These are phyloP conservation scores for Hermetia illucens DNA, from an alignment of 1,140 invertebrate genomes.

Conservation along the genomic window DNA sequence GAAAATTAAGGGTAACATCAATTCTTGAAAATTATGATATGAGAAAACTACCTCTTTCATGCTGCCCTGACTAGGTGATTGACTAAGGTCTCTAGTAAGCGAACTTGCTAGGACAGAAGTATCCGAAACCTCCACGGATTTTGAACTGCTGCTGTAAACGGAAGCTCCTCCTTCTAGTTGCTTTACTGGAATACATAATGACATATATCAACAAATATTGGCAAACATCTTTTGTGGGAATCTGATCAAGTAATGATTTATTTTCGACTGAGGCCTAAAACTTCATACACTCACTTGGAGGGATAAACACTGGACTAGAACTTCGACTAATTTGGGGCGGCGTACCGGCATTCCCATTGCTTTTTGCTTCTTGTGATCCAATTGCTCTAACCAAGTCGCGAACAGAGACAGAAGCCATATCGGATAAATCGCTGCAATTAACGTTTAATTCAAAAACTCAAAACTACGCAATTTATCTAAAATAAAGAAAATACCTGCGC, in stretches of 20 bases:
- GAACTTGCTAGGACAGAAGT: slow-evolving; percentile 50
- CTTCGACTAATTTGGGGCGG: slow-evolving; percentile 43
- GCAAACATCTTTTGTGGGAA: background rate
- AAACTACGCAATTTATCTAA: slow-evolving; percentile 4
- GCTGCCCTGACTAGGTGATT: slow-evolving; percentile 34
- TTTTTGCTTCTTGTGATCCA: slow-evolving; percentile 29
- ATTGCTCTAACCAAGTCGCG: slow-evolving; percentile 67
- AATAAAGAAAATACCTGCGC: slow-evolving; percentile 27
- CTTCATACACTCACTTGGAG: slow-evolving; percentile 6
- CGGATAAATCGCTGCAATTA: slow-evolving; percentile 29
- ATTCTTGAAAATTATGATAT: background rate
- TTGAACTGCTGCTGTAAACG: slow-evolving; percentile 1
- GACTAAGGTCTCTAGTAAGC: slow-evolving; percentile 42
- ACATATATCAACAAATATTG: background rate
- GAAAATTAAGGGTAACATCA: background rate
- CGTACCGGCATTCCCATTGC: slow-evolving; percentile 64
- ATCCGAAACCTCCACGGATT: slow-evolving; percentile 23
- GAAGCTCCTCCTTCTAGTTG: background rate
- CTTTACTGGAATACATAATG: background rate
- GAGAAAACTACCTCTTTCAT: background rate
- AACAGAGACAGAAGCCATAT: slow-evolving; percentile 59
- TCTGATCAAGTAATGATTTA: too few relatives aligned
- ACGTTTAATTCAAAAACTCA: slow-evolving; percentile 1
- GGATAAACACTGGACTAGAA: slow-evolving; percentile 46
- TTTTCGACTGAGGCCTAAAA: too few relatives aligned